Evolutionary conservation across 2,888 invertebrate species (phyloP), one percentile per base, ranked within the genome.

Genomic region (Phortica okadai): DNA sequence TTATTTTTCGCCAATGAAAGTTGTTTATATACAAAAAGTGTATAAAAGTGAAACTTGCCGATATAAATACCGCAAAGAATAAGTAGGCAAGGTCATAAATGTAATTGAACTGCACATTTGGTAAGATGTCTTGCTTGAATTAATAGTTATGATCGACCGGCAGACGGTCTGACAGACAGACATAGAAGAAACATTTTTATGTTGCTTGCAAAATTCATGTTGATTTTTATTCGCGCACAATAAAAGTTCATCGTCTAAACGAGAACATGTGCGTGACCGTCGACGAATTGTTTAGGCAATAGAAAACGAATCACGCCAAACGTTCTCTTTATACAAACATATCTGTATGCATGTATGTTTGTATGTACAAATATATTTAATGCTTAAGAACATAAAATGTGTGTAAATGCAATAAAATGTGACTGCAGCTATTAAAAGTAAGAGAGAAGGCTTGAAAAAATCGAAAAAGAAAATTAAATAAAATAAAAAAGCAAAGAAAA

Each of bases 401-500:
- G 42, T 41, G 6, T 42, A 25, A 72, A 56, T 56, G 70, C 70
- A 72, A 72, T 72, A 72, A 72, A 72, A 72, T 54, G 10, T 54
- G 70, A 72, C 70, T 72, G 70, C 70, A 72, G 33, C 70, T 72
- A 54, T 72, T 56, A 72, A 72, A 72, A 4, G 33, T 33, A 33
- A 21, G 54, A 25, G 16, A 62, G 10, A 62, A 62, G 50, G 50
- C 3, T 50, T 50, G 14, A 21, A 59, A n/a, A 59, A 59, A 54
- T 5, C 6, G 6, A 11, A n/a, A 56, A 56, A 16, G 21, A 25
- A 64, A 64, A 64, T 64, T 10, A 44, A 67, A 21, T 16, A 44
- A 69, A 69, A 45, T 21, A 54, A 21, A 21, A 44, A 45, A 44
- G 10, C 7, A 11, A 66, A 54, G 25, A 14, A 72, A 72, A 54